These are phyloP conservation scores for Albula goreensis DNA, from an alignment of 2,113 vertebrate species.

Conservation along the genomic window DNA sequence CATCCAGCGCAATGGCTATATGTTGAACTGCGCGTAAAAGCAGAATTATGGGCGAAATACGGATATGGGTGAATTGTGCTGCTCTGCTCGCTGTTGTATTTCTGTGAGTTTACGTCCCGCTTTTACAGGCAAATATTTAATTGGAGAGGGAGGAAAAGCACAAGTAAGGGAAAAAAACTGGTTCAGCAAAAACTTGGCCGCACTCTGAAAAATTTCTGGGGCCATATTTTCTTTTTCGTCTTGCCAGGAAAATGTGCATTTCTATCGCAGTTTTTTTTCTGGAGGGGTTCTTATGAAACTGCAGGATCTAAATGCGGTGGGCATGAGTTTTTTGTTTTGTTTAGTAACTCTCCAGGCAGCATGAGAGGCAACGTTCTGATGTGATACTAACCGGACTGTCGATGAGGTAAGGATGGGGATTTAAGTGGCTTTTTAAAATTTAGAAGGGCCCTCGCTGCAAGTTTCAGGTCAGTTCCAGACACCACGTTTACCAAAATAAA, in stretches of 20 bases:
- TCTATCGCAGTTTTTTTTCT: slow-evolving; percentile 17
- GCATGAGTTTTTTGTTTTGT: not conserved
- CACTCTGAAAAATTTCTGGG: slow-evolving; percentile 48
- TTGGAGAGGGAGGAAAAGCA: slow-evolving; percentile 37
- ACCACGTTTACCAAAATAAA: not conserved
- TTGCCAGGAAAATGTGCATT: slow-evolving; percentile 53
- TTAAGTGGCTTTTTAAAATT: not conserved
- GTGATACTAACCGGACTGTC: not conserved
- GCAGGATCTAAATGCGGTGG: not conserved
- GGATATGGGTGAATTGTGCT: no score
- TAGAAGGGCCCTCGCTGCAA: not conserved
- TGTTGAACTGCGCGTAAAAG: no score
- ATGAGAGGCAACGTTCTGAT: not conserved
- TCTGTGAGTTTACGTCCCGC: not conserved
- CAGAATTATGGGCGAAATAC: not conserved
- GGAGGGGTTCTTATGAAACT: slow-evolving; percentile 8
- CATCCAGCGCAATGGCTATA: not conserved
- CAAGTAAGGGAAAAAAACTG: slow-evolving; percentile 24
- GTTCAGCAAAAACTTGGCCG: slow-evolving; percentile 43
- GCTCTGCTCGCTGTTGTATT: not conserved
- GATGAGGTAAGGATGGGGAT: not conserved
- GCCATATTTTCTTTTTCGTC: slow-evolving; percentile 46
- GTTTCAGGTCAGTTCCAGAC: slow-evolving; percentile 6
- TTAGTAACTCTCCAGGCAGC: not conserved
- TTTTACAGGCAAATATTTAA: not conserved